A percentile compares a stretch with the other conserved stretches of the same genome.
phyloP scores from a whole-genome alignment of 2,888 invertebrate genomes.

The Calameuta filiformis region DNA sequence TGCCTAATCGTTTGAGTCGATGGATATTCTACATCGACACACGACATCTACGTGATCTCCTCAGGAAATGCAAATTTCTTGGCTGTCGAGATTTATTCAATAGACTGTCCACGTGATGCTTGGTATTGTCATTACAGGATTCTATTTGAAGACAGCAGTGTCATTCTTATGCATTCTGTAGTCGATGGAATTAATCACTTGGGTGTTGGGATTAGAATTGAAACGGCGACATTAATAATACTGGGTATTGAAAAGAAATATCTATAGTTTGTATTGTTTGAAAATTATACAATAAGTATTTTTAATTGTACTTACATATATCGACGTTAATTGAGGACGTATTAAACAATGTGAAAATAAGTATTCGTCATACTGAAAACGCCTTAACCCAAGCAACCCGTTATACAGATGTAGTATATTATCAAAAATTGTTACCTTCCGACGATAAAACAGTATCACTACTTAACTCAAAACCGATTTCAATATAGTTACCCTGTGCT shows the following conservation, averaged over 20 bases:
- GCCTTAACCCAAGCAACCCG: background rate
- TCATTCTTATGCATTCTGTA: background rate
- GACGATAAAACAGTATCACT: background rate
- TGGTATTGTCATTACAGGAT: background rate
- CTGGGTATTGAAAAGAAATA: background rate
- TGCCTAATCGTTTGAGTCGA: background rate
- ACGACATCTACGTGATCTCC: background rate
- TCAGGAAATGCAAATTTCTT: background rate
- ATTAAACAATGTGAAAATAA: background rate
- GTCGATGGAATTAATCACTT: background rate
- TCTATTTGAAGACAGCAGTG: background rate
- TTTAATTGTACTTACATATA: background rate
- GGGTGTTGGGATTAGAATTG: background rate
- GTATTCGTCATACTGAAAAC: background rate
- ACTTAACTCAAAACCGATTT: background rate
- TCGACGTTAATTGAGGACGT: background rate
- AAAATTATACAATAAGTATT: background rate
- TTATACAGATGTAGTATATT: background rate
- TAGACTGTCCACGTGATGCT: background rate
- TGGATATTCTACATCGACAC: background rate
- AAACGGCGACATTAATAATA: background rate
- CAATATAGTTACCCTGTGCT: background rate
- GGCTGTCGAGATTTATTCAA: background rate
- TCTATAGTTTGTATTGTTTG: background rate
- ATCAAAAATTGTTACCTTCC: background rate